Base-by-base conservation (phyloP, 2,888 invertebrate species). In the Selenia dentaria region DNA sequence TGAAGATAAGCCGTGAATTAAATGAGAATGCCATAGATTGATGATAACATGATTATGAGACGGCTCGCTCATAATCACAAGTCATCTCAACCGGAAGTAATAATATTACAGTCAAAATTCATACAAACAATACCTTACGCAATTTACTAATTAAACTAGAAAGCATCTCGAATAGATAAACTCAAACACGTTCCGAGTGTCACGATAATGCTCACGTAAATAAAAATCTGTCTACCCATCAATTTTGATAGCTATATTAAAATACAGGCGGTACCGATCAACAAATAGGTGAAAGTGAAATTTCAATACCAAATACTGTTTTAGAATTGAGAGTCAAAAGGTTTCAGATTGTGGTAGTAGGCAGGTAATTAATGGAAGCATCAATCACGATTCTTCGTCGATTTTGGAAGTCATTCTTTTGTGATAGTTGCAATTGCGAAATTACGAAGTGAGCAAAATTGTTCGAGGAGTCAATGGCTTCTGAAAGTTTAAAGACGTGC, bases 251-350 rank as follows among this genome's bases (percentile, higher is more conserved):
- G 70, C 74, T 77, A 75, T 72, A 75, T 75, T 67, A 62, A 35
- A 32, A 36, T 54, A 61, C 28, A 51, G 62, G 59, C 62, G 52
- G 55, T 62, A 57, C 47, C 68, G 62, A 68, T 71, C 70, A 69
- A 71, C 70, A 76, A 82, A 79, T 73, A 73, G 70, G 88, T 82
- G 88, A 88, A 88, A 87, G 88, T 83, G 67, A 75, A 76, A 78
- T 81, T 82, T 82, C 77, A 79, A 80, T 79, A 79, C 67, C 22
- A 35, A 44, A 57, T 64, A 68, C 69, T 73, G 73, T 79, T 80
- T 77, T 78, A 79, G 70, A 77, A 80, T 64, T 60, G 70, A 59
- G 31, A 54, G 47, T 46, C 50, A 42, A 74, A 74, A 74, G 73
- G 74, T 67, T 70, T 64, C 64, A 60, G 65, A 72, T 70, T 69